phyloP scores from a whole-genome alignment of 2,113 vertebrate species.

The Chinchilla lanigera region DNA sequence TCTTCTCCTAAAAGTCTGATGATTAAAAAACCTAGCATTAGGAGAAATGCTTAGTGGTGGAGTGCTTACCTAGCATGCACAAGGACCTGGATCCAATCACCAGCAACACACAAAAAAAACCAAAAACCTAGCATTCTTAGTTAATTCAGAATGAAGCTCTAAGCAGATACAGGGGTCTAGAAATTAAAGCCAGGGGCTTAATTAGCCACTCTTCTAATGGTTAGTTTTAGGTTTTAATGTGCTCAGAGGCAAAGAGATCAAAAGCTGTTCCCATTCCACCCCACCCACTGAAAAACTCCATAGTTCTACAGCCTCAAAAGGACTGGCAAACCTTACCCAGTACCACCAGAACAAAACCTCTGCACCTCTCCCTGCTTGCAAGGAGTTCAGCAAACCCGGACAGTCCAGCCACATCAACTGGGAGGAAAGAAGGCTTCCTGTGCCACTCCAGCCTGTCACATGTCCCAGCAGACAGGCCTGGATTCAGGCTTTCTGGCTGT shows the following conservation, averaged over 20 bases:
- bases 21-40: neutral
- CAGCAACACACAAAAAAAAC: neutral
- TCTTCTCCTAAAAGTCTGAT: neutral
- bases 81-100: neutral
- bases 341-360: neutral
- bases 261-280: neutral
- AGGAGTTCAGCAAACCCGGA: neutral
- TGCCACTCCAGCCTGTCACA: neutral
- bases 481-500: neutral
- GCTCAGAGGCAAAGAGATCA: neutral
- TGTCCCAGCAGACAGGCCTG: neutral
- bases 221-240: constrained; percentile 10
- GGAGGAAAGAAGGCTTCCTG: neutral
- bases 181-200: constrained; percentile 16
- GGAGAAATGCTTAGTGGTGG: neutral
- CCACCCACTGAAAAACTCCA: neutral
- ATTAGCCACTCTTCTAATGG: neutral
- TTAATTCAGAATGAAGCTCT: neutral
- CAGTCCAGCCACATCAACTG: neutral
- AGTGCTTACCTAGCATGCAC: neutral
- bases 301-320: neutral
- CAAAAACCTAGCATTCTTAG: neutral
- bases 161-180: neutral
- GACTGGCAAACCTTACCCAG: neutral
- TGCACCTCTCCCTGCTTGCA: neutral